phyloP scores from a whole-genome alignment of 1,140 invertebrate genomes.

The Heliconius himera region DNA sequence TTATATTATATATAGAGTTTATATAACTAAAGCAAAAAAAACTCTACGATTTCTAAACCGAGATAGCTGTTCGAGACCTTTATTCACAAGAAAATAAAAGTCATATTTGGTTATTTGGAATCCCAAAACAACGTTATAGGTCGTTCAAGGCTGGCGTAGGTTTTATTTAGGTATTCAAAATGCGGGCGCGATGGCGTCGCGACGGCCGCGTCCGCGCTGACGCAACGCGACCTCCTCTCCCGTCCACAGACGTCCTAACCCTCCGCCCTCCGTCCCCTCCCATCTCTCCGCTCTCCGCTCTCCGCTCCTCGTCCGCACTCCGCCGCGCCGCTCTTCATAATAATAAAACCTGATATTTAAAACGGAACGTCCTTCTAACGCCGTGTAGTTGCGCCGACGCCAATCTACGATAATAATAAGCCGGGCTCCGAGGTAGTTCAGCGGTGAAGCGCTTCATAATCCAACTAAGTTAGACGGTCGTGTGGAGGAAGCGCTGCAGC shows the following conservation, averaged over 20 bases:
- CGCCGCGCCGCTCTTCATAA: conserved; percentile 80
- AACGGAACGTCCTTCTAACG: conserved; percentile 82
- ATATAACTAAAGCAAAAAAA: neutral
- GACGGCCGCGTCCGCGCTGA: conserved; percentile 54
- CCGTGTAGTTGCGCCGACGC: conserved; percentile 82
- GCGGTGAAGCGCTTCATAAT: conserved; percentile 63
- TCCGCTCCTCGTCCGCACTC: conserved; percentile 66
- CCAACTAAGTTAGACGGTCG: conserved; percentile 48
- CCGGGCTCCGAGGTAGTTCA: conserved; percentile 60
- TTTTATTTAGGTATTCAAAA: conserved; percentile 64
- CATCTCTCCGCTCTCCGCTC: neutral
- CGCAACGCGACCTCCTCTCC: conserved; percentile 79
- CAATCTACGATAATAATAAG: conserved; percentile 82
- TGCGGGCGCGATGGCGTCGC: conserved; percentile 47
- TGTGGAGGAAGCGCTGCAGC: conserved; percentile 62
- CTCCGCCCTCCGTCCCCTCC: conserved; percentile 56
- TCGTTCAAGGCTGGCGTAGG: conserved; percentile 58
- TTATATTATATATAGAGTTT: neutral
- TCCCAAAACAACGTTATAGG: conserved; percentile 59
- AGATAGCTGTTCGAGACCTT: neutral
- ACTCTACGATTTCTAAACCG: neutral
- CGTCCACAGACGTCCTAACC: conserved; percentile 79
- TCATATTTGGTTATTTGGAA: conserved; percentile 31
- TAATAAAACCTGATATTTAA: conserved; percentile 82
- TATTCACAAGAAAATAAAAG: neutral